These are phyloP conservation scores for Diachrysia chrysitis DNA, from an alignment of 2,888 invertebrate species.

Conservation along the genomic window DNA sequence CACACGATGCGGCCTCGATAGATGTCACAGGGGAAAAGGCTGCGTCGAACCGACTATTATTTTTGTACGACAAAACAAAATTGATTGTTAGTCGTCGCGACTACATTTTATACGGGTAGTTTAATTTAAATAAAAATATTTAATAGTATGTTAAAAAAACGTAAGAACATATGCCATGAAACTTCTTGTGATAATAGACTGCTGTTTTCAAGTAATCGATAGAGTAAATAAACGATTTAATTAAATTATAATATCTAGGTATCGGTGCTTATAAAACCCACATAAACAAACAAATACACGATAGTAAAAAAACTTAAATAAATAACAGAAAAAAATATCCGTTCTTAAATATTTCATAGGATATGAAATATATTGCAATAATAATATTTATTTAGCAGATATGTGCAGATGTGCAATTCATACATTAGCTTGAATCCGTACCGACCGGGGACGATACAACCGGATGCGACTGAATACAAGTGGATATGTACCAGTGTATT, in stretches of 20 bases:
- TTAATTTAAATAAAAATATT: slow-evolving; percentile 58
- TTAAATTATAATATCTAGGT: too few species aligned
- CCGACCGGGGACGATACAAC: background rate
- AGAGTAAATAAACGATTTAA: too few species aligned
- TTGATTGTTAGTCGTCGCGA: slow-evolving; percentile 74
- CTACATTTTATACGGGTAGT: slow-evolving; percentile 62
- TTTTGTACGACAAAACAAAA: slow-evolving; percentile 85
- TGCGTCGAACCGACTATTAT: slow-evolving; percentile 83
- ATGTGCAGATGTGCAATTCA: background rate
- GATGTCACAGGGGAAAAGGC: slow-evolving; percentile 83
- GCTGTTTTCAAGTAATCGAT: too few species aligned
- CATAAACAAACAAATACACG: too few species aligned
- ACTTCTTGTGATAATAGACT: background rate
- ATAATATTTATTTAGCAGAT: background rate
- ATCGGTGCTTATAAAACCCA: too few species aligned
- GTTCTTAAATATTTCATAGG: background rate
- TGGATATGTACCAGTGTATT: too few species aligned
- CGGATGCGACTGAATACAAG: background rate
- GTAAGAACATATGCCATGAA: slow-evolving; percentile 6
- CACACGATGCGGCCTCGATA: slow-evolving; percentile 85
- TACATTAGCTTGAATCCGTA: background rate
- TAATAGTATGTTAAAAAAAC: slow-evolving; percentile 25
- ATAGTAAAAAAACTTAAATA: too few species aligned
- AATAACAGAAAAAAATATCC: too few species aligned
- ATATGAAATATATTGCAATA: background rate